phyloP scores from a whole-genome alignment of 2,797 vertebrate species.

The Hydrocynus forskahlii region DNA sequence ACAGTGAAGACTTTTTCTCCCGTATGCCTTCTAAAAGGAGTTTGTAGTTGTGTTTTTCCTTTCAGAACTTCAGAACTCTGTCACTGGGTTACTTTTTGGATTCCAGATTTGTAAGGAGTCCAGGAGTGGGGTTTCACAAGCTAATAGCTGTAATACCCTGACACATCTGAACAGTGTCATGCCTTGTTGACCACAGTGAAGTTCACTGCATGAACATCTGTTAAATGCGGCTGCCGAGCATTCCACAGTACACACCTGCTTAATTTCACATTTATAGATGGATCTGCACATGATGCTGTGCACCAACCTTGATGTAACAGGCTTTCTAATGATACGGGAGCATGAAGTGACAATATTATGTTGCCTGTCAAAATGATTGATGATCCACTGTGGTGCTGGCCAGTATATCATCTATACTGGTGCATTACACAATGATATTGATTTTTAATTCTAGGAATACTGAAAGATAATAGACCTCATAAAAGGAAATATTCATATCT shows the following conservation, averaged over 20 bases:
- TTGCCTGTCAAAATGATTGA: neutral
- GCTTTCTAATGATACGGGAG: neutral
- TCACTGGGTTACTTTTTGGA: neutral
- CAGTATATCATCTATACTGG: too few relatives aligned
- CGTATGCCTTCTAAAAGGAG: neutral
- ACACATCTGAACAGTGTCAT: slow-evolving; percentile 36
- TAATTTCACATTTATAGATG: neutral
- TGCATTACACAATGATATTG: too few relatives aligned
- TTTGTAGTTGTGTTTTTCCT: neutral
- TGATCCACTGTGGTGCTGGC: neutral
- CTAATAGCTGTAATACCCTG: slow-evolving; percentile 40
- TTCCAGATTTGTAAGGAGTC: slow-evolving; percentile 8
- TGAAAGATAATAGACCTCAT: too few relatives aligned
- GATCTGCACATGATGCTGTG: neutral
- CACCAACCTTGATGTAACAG: neutral
- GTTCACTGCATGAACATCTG: slow-evolving; percentile 44
- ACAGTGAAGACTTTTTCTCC: neutral
- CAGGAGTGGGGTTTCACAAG: slow-evolving; percentile 20
- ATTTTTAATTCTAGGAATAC: too few relatives aligned
- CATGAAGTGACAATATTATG: neutral
- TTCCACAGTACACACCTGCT: slow-evolving; percentile 26
- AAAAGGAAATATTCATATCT: too few relatives aligned
- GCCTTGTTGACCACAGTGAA: slow-evolving; percentile 51
- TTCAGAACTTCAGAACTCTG: neutral
- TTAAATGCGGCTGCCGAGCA: slow-evolving; percentile 31